Evolutionary conservation across 2,888 invertebrate genomes (phyloP).

Genomic region (Kuschelorhynchus macadamiae): DNA sequence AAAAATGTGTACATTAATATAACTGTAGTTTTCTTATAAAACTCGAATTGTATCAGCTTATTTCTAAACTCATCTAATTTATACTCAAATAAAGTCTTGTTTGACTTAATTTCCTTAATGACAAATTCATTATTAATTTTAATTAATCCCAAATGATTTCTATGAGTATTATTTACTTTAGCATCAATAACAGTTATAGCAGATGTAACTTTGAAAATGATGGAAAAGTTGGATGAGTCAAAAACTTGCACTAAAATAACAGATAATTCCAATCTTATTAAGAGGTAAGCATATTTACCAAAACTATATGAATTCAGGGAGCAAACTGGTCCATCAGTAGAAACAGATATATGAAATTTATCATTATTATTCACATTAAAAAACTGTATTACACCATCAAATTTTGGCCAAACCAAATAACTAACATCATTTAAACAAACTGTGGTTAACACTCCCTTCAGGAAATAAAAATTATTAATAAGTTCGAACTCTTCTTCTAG

Average conservation of each 20-base stretch:
- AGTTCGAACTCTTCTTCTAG: slow-evolving; percentile 48
- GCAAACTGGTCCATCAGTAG: slow-evolving; percentile 35
- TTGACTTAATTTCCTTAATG: slow-evolving; percentile 49
- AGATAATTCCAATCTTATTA: slow-evolving; percentile 49
- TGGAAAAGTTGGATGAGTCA: slow-evolving; percentile 3
- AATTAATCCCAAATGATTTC: slow-evolving; percentile 46
- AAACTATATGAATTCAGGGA: slow-evolving; percentile 30
- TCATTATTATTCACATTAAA: slow-evolving; percentile 29
- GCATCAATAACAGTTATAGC: slow-evolving; percentile 51
- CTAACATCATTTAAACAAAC: slow-evolving; percentile 39
- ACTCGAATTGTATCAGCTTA: slow-evolving; percentile 52
- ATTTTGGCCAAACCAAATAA: slow-evolving; percentile 51
- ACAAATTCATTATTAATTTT: slow-evolving; percentile 40
- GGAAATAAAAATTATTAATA: slow-evolving; percentile 54
- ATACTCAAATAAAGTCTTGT: slow-evolving; percentile 33
- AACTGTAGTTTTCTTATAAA: slow-evolving; percentile 47
- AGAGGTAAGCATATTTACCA: slow-evolving; percentile 11
- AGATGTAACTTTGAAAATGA: neutral
- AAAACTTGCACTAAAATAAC: slow-evolving; percentile 40
- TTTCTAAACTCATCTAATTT: slow-evolving; percentile 22
- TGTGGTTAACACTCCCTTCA: slow-evolving; percentile 53
- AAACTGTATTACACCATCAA: slow-evolving; percentile 45
- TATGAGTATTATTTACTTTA: slow-evolving; percentile 46
- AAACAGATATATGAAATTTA: slow-evolving; percentile 22
- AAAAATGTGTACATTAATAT: slow-evolving; percentile 50